Base-by-base conservation (phyloP, 1,140 invertebrate genomes). In the Sycophaga agraensis region DNA sequence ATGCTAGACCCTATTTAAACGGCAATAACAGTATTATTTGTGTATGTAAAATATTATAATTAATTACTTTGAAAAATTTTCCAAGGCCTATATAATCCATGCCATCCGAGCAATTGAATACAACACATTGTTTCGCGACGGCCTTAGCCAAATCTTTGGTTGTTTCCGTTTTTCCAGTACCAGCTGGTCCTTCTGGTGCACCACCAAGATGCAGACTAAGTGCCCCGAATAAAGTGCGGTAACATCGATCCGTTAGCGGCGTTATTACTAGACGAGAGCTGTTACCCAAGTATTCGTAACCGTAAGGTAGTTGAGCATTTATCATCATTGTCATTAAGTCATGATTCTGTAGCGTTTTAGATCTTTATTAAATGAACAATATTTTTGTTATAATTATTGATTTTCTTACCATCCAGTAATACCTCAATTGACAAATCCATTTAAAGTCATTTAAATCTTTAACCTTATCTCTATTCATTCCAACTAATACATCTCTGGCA, bases 131-230 rank as follows among this genome's bases (percentile, higher is more conserved):
- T 71, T 96, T 97, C 0, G 95, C 95, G 0, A 98, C 89, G 7
- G 95, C 94, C 79, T 97, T 98, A 0, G 95, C 95, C 65, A 99
- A 81, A 86, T 98, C 96, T 80, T 98, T 98, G 0, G 91, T 94
- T 0, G 94, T 97, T 81, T 98, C 96, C 1, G 94, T 97, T 80
- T 98, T 98, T 19, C 96, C 96, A 1, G 95, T 92, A 35, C 95
- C 95, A 4, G 96, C 95, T 0, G 96, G 95, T 9, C 96, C 96
- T 83, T 97, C 94, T 0, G 94, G 93, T 16, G 94, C 94, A 24
- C 95, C 94, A 46, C 89, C 81, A 58, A 91, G 84, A 80, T 91
- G 85, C 17, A 97, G 83, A 83, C 92, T 91, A 12, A 97, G 79
- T 8, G 94, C 95, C 45, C 93, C 92, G 74, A 96, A 96, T 16